Evolutionary conservation across 2,888 invertebrate genomes (phyloP), one percentile per base, ranked within the genome.

Genomic region (Orchestes rusci): DNA sequence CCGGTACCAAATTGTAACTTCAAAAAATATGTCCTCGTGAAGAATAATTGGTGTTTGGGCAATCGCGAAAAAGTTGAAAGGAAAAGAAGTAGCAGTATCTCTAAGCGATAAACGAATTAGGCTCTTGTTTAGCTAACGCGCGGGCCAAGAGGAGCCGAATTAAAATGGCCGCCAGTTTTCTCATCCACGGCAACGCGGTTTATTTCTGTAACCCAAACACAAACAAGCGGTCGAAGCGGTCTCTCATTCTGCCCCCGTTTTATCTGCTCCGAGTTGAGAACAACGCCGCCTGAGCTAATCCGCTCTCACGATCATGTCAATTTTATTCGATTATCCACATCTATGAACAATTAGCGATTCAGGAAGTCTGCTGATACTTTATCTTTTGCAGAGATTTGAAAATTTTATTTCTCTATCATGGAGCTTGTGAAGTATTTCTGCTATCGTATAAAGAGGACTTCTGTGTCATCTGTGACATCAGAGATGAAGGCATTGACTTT

Each of bases 181-280:
- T 50, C 47, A 39, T 47, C 47, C 39, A 39, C 39, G 19, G 39
- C 42, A 20, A 15, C 31, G 31, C 58, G 66, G 65, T 66, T 67
- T 66, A 67, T 67, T 67, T 68, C 68, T 68, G 66, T 66, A 67
- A 71, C 69, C 70, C 70, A 71, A 71, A 71, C 70, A 71, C 67
- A 67, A 69, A 70, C 68, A 69, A 68, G 63, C 64, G 43, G 46
- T 34, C 28, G 47, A 43, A 47, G 47, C 47, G 47, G 47, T 43
- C 41, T 29, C 37, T 33, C 45, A 20, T 27, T 30, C 33, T 36
- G 29, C 33, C 39, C 39, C 15, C 34, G 38, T 30, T 42, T 36
- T 32, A 13, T 28, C 37, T 37, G 34, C 23, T 15, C 23, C 43
- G 43, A 37, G 7, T 23, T 41, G 38, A 29, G 37, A 48, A 34